Base-by-base conservation (phyloP, 2,113 vertebrate species). In the Erythrocercus mccallii region DNA sequence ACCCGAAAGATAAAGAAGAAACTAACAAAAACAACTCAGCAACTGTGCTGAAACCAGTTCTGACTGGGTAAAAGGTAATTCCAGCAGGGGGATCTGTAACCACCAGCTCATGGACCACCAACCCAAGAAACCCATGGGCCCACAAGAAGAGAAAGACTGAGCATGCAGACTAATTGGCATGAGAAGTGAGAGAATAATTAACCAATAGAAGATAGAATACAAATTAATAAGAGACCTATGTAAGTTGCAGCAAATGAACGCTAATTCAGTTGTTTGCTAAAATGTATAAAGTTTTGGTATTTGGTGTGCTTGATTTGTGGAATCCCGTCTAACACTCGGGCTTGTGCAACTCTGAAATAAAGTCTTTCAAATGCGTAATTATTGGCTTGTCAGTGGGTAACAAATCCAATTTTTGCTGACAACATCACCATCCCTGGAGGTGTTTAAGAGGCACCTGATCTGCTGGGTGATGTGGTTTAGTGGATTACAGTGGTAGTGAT, bases 81-180 rank as follows among this genome's bases (percentile, higher is more conserved):
- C 35, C 3, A 3, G 20, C 51, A 66, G 16, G 8, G 31, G 16
- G 5, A 66, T 58, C 35, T 42, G 9, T 0, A 1, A 58, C 44
- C 37, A 31, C 6, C 0, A 0, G 33, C 44, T 66, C 5, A 4
- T 30, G 20, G 13, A 42, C 44, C 44, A 66, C 51, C 24, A 20
- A 35, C 24, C 10, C 82, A 42, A 66, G 20, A 66, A 42, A 76
- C 51, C 16, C 37, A 25, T 6, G 4, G 35, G 25, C 35, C 31
- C 25, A 42, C 44, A 66, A 66, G 31, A 76, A 66, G 13, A 76
- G 13, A 44, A 58, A 50, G 37, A 44, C 44, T 14, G 17, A 77
- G 37, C 7, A 50, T 44, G 25, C 0, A 0, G 31, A 37, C 17
- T 18, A 77, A 58, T 6, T 51, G 22, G 23, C 22, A 33, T 15